These are phyloP conservation scores for Glaucopsyche alexis DNA, from an alignment of 2,888 invertebrate species.

Conservation along the genomic window DNA sequence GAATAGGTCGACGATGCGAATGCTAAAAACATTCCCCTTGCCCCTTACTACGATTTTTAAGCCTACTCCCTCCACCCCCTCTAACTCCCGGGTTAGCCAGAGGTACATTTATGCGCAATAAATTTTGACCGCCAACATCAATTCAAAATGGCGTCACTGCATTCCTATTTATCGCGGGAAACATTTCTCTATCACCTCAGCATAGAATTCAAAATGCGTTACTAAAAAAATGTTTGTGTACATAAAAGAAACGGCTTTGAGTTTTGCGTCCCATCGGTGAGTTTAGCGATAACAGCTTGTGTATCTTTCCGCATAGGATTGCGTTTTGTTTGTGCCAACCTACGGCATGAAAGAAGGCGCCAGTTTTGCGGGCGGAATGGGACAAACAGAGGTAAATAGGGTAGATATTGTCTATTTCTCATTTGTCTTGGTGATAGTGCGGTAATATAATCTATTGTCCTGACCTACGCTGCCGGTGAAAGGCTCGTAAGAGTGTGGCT, in stretches of 20 bases:
- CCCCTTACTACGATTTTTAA: constrained; percentile 77
- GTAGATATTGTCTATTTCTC: constrained; percentile 70
- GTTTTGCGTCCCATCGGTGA: constrained; percentile 61
- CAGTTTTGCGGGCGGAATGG: constrained; percentile 63
- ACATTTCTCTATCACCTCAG: constrained; percentile 43
- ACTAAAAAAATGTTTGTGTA: constrained; percentile 52
- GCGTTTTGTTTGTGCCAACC: constrained; percentile 48
- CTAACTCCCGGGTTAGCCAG: constrained; percentile 78
- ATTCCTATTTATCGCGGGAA: constrained; percentile 43
- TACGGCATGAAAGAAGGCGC: constrained; percentile 66
- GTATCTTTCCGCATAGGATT: constrained; percentile 46
- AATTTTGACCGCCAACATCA: constrained; percentile 74
- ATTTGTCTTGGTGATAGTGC: constrained; percentile 73
- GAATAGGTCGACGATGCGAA: constrained; percentile 76
- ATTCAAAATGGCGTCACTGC: constrained; percentile 64
- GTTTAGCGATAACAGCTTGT: constrained; percentile 63
- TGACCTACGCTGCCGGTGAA: constrained; percentile 43
- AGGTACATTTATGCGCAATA: constrained; percentile 80
- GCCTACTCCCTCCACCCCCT: constrained; percentile 72
- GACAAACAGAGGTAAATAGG: constrained; percentile 69
- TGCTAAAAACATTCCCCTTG: constrained; percentile 77
- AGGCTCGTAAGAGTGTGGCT: constrained; percentile 44
- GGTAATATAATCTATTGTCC: constrained; percentile 68
- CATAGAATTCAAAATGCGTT: constrained; percentile 42
- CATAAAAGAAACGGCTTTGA: constrained; percentile 69